Percentiles rank a stretch among this genome's conserved stretches.
Evolutionary conservation across 1,140 invertebrate genomes (phyloP).

Genomic region (Coelopa frigida): DNA sequence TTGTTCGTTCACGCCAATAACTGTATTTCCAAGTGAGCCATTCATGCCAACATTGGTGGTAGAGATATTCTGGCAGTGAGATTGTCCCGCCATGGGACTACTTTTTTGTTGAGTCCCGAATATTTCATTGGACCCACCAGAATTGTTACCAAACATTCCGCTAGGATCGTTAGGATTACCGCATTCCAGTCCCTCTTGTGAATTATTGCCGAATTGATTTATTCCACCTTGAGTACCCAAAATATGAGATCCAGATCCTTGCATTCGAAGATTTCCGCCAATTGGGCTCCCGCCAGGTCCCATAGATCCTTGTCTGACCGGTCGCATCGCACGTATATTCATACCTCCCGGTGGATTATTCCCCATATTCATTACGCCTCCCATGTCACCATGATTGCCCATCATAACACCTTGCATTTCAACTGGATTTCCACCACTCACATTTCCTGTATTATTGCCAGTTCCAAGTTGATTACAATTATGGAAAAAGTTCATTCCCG

Average conservation of each 20-base stretch:
- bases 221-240: too few relatives aligned
- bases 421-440: conserved; percentile 38
- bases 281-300: conserved; percentile 15
- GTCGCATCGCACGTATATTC: conserved; percentile 44
- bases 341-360: conserved; percentile 36
- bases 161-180: too few relatives aligned
- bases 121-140: too few relatives aligned
- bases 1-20: not conserved
- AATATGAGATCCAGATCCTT: conserved; percentile 43
- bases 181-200: too few relatives aligned
- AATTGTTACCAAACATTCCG: too few relatives aligned
- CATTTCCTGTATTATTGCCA: conserved; percentile 42
- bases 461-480: conserved; percentile 45
- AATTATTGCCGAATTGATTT: too few relatives aligned
- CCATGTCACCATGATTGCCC: conserved; percentile 22
- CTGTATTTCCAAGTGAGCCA: conserved; percentile 46
- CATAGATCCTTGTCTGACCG: conserved; percentile 20
- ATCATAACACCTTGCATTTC: conserved; percentile 21
- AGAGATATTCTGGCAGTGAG: too few relatives aligned
- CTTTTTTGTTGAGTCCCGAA: too few relatives aligned
- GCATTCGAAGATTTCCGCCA: conserved; percentile 44
- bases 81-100: too few relatives aligned
- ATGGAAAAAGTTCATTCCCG: conserved; percentile 41
- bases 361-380: conserved; percentile 47
- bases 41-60: conserved; percentile 55